phyloP scores from a whole-genome alignment of 2,113 vertebrate genomes.

The Scolopax mira region DNA sequence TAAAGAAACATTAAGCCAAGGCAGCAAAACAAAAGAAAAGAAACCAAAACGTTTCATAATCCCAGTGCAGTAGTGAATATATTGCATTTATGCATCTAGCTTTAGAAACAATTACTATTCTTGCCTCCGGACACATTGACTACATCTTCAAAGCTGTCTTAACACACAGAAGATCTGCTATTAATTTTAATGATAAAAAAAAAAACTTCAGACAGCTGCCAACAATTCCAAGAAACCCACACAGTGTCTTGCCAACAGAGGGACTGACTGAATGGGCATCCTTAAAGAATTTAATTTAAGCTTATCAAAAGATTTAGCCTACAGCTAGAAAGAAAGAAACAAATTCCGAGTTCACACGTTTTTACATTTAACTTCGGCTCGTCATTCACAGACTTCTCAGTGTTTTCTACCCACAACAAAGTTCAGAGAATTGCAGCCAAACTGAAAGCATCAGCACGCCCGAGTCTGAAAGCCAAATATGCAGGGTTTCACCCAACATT shows the following conservation, averaged over 20 bases:
- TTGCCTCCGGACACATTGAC: background rate
- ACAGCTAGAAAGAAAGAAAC: slow-evolving; percentile 11
- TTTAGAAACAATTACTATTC: background rate
- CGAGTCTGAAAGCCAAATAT: background rate
- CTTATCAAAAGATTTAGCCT: slow-evolving; percentile 15
- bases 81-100: background rate
- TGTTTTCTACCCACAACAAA: background rate
- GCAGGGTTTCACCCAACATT: background rate
- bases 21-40: background rate
- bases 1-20: background rate
- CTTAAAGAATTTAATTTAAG: slow-evolving; percentile 6
- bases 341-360: background rate
- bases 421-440: background rate
- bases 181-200: slow-evolving; percentile 43
- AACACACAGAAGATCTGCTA: background rate
- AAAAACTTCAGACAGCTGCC: background rate
- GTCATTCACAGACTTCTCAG: background rate
- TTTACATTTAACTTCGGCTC: background rate
- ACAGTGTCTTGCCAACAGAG: background rate
- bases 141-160: slow-evolving; percentile 40
- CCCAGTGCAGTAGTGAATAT: background rate
- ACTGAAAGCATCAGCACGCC: background rate
- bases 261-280: slow-evolving; percentile 10
- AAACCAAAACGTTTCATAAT: background rate
- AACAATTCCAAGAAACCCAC: slow-evolving; percentile 29